These are phyloP conservation scores for Macropus fuliginosus DNA, from an alignment of 2,797 vertebrate genomes.

Conservation along the genomic window DNA sequence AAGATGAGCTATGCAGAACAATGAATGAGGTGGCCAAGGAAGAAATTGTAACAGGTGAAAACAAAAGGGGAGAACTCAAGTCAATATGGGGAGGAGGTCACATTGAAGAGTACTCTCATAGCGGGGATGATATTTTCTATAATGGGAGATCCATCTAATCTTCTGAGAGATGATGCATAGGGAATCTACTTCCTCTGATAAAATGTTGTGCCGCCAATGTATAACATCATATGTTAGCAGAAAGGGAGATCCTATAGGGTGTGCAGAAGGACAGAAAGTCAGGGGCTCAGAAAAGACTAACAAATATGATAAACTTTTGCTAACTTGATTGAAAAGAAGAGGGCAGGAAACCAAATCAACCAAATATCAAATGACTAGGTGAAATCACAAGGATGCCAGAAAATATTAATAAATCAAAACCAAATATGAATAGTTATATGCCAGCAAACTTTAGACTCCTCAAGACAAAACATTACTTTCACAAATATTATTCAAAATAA, in stretches of 20 bases:
- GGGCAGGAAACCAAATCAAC: background rate
- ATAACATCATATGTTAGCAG: background rate
- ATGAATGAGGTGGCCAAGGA: background rate
- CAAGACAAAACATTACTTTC: background rate
- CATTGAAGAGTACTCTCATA: background rate
- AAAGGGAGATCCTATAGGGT: background rate
- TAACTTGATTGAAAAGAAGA: background rate
- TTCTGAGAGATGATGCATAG: background rate
- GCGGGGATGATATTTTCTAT: background rate
- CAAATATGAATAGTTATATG: background rate
- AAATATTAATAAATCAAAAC: background rate
- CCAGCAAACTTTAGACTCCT: background rate
- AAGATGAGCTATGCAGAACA: background rate
- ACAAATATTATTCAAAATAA: background rate
- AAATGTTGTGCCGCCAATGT: background rate
- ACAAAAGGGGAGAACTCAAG: background rate
- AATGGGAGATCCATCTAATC: background rate
- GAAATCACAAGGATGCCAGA: background rate
- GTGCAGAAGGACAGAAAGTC: background rate
- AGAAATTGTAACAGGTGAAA: background rate
- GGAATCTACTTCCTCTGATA: background rate
- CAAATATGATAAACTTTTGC: background rate
- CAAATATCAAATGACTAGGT: background rate
- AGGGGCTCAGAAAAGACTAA: background rate
- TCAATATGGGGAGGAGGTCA: background rate